Base-by-base conservation (phyloP, 1,140 invertebrate genomes). In the Daktulosphaira vitifoliae region DNA sequence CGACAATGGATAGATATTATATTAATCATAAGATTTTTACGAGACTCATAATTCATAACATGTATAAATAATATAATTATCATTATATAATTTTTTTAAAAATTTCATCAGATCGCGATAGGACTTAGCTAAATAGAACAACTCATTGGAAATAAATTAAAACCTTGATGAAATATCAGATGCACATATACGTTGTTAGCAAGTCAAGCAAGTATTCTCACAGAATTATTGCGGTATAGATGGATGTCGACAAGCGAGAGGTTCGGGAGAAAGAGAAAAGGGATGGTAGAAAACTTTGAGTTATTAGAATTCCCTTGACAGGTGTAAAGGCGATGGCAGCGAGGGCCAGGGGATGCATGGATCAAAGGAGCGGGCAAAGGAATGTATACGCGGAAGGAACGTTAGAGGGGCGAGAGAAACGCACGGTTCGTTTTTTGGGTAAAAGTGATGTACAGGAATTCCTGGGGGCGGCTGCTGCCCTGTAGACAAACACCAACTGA, bases 301-400 rank as follows among this genome's bases (percentile, higher is more conserved):
- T 62, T 62, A 62, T 62, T 62, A 62, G 56, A 62, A 62, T 62
- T 62, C 56, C 56, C 56, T 62, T 62, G 56, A 62, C 56, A 62
- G 56, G 56, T 62, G 13, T 48, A 62, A 29, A 20, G 29, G 8
- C 42, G 25, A 20, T 11, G 54, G 29, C 51, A 26, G 54, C 38
- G 16, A 9, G 8, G 38, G 53, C 5, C 2, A 15, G 16, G 38
- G 51, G n/a, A 38, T 53, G 29, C 15, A 39, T 33, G 29, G 29
- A 11, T 11, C 29, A 33, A 38, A 2, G 37, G 22, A 8, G 23
- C 15, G 8, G n/a, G 3, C 20, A n/a, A 18, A 6, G 23, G 11
- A 13, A 42, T 2, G 5, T 3, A 2, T 18, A 38, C 5, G 13
- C 7, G 23, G 18, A 18, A 15, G n/a, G 23, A 38, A 23, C 13